Conservation (phyloP, 2,797 vertebrate genomes). For the Sphenopsis melanotis region DNA sequence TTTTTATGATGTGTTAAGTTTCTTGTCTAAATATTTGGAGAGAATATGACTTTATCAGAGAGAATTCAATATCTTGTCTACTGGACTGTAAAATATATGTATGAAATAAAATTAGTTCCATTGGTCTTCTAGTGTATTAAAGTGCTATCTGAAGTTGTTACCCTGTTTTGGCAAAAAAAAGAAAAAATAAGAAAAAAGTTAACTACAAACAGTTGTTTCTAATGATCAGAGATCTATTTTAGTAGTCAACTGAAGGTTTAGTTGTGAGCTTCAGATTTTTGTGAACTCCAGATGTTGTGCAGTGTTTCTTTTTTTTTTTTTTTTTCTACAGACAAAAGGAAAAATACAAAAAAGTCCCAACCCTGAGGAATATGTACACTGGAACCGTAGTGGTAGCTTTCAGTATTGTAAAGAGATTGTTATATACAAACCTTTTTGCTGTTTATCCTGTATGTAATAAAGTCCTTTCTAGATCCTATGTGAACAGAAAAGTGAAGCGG, state of each 20-base stretch:
- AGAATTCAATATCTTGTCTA: conserved; percentile 82
- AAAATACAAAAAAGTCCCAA: conserved; percentile 48
- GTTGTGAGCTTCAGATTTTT: conserved; percentile 98
- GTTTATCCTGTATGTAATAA: conserved; percentile 96
- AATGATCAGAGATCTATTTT: conserved; percentile 99
- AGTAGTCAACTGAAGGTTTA: conserved; percentile 98
- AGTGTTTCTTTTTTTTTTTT: conserved; percentile 68
- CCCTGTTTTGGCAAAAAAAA: conserved; percentile 82
- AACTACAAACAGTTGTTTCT: conserved; percentile 90
- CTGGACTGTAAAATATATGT: conserved; percentile 91
- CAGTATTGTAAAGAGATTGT: conserved; percentile 98
- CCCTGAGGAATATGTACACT: conserved; percentile 85
- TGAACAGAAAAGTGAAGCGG: conserved; percentile 86
- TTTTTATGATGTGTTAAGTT: conserved; percentile 71
- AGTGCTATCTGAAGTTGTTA: conserved; percentile 93
- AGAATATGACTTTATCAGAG: conserved; percentile 86
- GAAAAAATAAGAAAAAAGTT: conserved; percentile 74
- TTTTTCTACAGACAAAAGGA: conserved; percentile 70
- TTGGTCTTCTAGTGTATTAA: conserved; percentile 94
- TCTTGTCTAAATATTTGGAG: conserved; percentile 82
- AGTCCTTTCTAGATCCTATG: conserved; percentile 96
- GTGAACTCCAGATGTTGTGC: conserved; percentile 96
- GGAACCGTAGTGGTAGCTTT: conserved; percentile 95
- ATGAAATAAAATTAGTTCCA: conserved; percentile 88
- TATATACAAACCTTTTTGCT: conserved; percentile 92